These are phyloP conservation scores for Lithobates pipiens DNA, from an alignment of 2,797 vertebrate species.

Conservation along the genomic window DNA sequence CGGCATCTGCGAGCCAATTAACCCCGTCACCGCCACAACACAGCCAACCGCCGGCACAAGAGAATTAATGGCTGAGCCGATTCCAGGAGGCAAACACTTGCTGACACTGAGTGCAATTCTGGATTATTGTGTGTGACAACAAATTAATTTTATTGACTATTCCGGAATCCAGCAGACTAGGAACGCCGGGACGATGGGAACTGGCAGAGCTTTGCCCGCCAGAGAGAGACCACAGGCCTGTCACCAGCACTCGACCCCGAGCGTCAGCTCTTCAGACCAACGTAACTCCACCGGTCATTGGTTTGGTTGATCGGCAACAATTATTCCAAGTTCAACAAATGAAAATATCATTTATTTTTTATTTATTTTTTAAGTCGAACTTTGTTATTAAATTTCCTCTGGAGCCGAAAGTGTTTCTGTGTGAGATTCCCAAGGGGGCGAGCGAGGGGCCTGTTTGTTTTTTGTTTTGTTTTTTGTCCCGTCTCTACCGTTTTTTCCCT, in stretches of 20 bases:
- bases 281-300: neutral
- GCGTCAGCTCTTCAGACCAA: slow-evolving; percentile 25
- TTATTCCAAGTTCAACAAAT: neutral
- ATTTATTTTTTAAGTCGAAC: neutral
- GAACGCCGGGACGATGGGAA: neutral
- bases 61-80: neutral
- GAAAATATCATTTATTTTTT: neutral
- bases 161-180: neutral
- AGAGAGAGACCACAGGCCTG: neutral
- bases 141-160: slow-evolving; percentile 40
- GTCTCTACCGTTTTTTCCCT: slow-evolving; percentile 21
- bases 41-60: neutral
- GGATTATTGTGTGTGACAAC: slow-evolving; percentile 24
- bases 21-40: neutral
- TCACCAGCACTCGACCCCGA: neutral
- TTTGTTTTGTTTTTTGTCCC: slow-evolving; percentile 51
- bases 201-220: neutral
- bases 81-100: neutral
- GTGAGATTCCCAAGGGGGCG: neutral
- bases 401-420: neutral
- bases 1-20: neutral
- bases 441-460: slow-evolving; percentile 10
- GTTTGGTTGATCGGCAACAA: too few relatives aligned
- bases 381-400: neutral
- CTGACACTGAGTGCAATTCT: neutral